Percentiles rank a stretch among this genome's conserved stretches.
phyloP scores from a whole-genome alignment of 2,113 vertebrate species.

The Tautogolabrus adspersus region DNA sequence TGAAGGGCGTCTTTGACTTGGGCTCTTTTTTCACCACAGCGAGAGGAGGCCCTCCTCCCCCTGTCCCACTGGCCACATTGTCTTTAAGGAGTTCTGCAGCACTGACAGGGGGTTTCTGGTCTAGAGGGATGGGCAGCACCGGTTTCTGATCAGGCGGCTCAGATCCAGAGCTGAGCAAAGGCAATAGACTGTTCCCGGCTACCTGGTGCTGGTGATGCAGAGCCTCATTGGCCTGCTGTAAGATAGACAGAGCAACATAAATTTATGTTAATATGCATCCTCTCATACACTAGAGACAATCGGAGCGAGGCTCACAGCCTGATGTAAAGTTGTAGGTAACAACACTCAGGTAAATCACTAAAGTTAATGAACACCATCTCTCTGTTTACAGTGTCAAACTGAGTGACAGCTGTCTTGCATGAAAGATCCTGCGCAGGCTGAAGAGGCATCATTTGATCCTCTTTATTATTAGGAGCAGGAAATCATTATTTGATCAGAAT shows the following conservation, averaged over 20 bases:
- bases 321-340: too few species aligned
- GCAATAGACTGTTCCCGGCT: slow-evolving; percentile 94
- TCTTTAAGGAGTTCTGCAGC: slow-evolving; percentile 94
- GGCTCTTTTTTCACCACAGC: slow-evolving; percentile 94
- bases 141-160: slow-evolving; percentile 98
- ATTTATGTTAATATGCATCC: neutral
- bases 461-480: too few species aligned
- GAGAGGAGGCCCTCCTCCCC: slow-evolving; percentile 72
- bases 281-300: neutral
- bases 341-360: too few species aligned
- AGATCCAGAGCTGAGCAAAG: slow-evolving; percentile 92
- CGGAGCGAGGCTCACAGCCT: neutral
- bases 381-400: too few species aligned
- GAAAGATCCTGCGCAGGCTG: too few species aligned
- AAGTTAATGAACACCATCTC: too few species aligned
- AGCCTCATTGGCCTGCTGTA: slow-evolving; percentile 94
- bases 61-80: slow-evolving; percentile 80
- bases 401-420: too few species aligned
- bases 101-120: slow-evolving; percentile 93
- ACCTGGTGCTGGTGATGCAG: slow-evolving; percentile 98
- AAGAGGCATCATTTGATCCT: too few species aligned
- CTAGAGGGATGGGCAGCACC: slow-evolving; percentile 92
- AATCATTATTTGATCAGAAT: too few species aligned
- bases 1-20: slow-evolving; percentile 97
- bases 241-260: slow-evolving; percentile 13